Evolutionary conservation across 2,113 vertebrate genomes (phyloP).

Genomic region (Mus pahari): DNA sequence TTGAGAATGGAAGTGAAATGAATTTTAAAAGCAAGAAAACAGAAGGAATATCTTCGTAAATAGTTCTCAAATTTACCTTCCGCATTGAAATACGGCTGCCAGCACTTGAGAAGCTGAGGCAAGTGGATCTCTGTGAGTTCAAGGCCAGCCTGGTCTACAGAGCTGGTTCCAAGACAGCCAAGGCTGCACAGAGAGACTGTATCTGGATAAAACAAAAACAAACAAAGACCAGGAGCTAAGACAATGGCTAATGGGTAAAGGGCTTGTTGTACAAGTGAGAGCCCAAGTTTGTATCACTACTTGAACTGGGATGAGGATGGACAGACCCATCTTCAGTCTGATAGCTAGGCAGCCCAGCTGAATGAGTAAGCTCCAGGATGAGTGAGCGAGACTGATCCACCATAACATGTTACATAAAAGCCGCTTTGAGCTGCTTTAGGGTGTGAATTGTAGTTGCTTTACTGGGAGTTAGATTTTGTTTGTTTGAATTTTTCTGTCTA

Average conservation of each 20-base stretch:
- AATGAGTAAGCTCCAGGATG: neutral
- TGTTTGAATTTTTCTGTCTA: neutral
- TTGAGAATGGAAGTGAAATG: neutral
- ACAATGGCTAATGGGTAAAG: neutral
- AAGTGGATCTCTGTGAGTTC: neutral
- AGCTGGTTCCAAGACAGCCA: neutral
- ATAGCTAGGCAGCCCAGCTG: neutral
- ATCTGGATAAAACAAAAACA: neutral
- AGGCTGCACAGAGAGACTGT: neutral
- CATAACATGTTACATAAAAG: neutral
- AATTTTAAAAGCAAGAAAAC: constrained; percentile 15
- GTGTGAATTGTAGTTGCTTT: neutral
- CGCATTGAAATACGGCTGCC: neutral
- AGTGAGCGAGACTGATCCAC: neutral
- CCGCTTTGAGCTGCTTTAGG: neutral
- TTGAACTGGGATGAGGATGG: neutral
- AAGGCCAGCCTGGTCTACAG: neutral
- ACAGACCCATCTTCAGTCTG: neutral
- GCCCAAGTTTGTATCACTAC: neutral
- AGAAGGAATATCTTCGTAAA: constrained; percentile 14
- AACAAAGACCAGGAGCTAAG: neutral
- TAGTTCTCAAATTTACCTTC: neutral
- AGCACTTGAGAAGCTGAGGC: neutral
- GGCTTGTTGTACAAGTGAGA: neutral
- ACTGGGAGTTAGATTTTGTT: neutral